Evolutionary conservation across 2,888 invertebrate genomes (phyloP).

Genomic region (Hyposoter didymator): DNA sequence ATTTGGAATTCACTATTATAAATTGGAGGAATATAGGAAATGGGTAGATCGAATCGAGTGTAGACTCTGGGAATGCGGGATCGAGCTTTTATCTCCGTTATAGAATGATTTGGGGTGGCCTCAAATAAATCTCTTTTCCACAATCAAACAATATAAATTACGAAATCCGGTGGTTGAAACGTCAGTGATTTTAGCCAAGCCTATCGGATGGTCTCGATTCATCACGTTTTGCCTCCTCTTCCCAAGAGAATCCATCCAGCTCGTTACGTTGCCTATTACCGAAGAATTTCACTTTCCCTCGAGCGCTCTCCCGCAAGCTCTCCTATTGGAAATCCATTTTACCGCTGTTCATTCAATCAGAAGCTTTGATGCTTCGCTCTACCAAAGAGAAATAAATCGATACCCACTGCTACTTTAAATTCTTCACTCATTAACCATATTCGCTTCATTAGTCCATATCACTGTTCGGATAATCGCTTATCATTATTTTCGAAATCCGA

Average conservation of each 20-base stretch:
- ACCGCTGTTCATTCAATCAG: conserved; percentile 19
- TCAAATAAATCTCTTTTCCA: conserved; percentile 32
- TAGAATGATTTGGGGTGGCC: not conserved
- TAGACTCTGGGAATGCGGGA: conserved; percentile 9
- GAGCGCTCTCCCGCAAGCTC: conserved; percentile 3
- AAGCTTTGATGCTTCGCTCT: not conserved
- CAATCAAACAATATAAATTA: conserved; percentile 54
- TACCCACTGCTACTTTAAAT: not conserved
- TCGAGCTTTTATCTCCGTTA: conserved; percentile 20
- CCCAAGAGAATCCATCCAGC: conserved; percentile 33
- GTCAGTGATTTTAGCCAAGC: conserved; percentile 32
- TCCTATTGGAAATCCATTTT: conserved; percentile 45
- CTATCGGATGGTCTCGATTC: conserved; percentile 44
- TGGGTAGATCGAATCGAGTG: conserved; percentile 13
- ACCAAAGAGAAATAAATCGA: conserved; percentile 8
- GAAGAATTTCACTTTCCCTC: conserved; percentile 48
- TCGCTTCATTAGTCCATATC: not conserved
- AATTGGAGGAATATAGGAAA: conserved; percentile 16
- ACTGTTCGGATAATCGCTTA: not conserved
- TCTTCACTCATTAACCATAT: not conserved
- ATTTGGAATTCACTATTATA: conserved; percentile 21
- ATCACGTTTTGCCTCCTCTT: conserved; percentile 44
- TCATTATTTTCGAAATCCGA: not conserved
- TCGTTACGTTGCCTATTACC: conserved; percentile 43
- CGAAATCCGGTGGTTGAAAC: conserved; percentile 26